phyloP scores from a whole-genome alignment of 2,113 vertebrate species.

The Indicator maculatus region DNA sequence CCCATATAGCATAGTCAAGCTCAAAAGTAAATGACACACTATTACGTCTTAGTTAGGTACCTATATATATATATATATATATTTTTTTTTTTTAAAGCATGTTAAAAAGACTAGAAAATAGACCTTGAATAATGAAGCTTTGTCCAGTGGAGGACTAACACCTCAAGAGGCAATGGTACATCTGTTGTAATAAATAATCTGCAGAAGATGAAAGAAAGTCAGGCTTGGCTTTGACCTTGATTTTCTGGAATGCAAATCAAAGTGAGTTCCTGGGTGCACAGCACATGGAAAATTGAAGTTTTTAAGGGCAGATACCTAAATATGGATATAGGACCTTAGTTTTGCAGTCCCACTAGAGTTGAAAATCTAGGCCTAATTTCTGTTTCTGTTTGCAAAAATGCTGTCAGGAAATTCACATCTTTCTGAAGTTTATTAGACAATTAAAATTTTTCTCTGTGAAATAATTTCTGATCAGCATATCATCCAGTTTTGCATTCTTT shows the following conservation, averaged over 20 bases:
- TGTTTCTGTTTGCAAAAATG: constrained; percentile 48
- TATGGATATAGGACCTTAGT: neutral
- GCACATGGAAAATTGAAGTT: neutral
- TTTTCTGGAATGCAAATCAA: constrained; percentile 44
- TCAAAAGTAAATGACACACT: neutral
- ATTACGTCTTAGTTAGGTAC: neutral
- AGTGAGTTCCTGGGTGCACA: neutral
- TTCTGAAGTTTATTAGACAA: constrained; percentile 44
- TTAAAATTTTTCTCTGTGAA: constrained; percentile 29
- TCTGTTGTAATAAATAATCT: constrained; percentile 32
- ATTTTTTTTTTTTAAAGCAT: neutral
- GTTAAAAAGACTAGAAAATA: neutral
- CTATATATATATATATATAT: too few species aligned
- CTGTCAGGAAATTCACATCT: neutral
- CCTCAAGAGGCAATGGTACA: neutral
- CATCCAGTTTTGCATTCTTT: neutral
- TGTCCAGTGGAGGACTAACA: neutral
- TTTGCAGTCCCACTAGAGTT: constrained; percentile 23
- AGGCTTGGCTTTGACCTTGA: constrained; percentile 36
- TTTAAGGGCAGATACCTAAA: neutral
- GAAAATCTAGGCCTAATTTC: constrained; percentile 57
- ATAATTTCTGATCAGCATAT: constrained; percentile 47
- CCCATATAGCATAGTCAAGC: neutral
- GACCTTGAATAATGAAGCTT: neutral
- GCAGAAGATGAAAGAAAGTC: constrained; percentile 39